These are phyloP conservation scores for Acipenser transmontanus DNA, from an alignment of 2,797 vertebrate genomes.

Conservation along the genomic window DNA sequence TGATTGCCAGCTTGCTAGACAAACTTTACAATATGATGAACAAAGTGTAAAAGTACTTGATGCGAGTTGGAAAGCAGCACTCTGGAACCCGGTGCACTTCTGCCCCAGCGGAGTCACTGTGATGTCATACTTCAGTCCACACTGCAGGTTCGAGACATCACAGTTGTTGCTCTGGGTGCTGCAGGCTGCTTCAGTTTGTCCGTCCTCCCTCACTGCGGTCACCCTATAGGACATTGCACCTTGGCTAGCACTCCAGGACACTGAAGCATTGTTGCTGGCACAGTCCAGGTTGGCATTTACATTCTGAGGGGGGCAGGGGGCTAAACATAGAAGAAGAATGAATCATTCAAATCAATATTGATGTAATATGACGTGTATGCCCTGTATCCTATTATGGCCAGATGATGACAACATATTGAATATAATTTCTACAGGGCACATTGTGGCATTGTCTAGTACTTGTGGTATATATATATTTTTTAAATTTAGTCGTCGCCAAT, in stretches of 20 bases:
- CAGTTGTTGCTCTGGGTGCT: slow-evolving; percentile 42
- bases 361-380: not conserved
- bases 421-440: too few species aligned
- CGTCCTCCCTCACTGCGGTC: slow-evolving; percentile 35
- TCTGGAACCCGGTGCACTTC: slow-evolving; percentile 40
- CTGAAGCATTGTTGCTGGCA: slow-evolving; percentile 45
- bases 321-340: slow-evolving; percentile 34
- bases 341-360: not conserved
- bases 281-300: slow-evolving; percentile 51
- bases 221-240: slow-evolving; percentile 45
- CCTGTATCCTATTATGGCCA: too few species aligned
- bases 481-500: too few species aligned
- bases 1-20: too few species aligned
- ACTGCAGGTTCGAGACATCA: slow-evolving; percentile 49
- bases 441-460: too few species aligned
- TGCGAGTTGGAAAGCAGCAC: slow-evolving; percentile 10
- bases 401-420: too few species aligned
- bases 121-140: slow-evolving; percentile 50
- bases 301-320: slow-evolving; percentile 55
- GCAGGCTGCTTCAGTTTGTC: slow-evolving; percentile 35
- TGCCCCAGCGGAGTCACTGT: slow-evolving; percentile 45
- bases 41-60: too few species aligned
- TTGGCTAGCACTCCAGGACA: slow-evolving; percentile 52
- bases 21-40: too few species aligned
- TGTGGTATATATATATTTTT: too few species aligned